phyloP scores from a whole-genome alignment of 92 coral and sea anemone genomes.

The Umimayanthus kanabou region DNA sequence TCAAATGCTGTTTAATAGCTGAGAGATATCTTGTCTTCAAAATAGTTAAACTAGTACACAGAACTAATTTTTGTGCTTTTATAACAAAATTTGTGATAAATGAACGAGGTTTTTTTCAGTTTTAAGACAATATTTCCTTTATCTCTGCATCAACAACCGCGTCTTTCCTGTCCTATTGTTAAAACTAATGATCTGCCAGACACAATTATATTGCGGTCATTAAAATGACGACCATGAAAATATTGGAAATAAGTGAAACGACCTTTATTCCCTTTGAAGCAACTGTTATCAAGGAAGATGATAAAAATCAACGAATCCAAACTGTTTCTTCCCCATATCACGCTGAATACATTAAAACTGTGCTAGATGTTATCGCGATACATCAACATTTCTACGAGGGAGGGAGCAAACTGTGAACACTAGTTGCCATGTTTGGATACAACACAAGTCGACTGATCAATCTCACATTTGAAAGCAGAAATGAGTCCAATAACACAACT shows the following conservation, averaged over 20 bases:
- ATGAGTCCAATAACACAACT: background rate
- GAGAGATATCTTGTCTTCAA: background rate
- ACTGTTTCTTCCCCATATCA: background rate
- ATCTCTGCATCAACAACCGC: background rate
- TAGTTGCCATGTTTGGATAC: background rate
- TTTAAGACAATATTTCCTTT: slow-evolving; percentile 11
- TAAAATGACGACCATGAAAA: background rate
- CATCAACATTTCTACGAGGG: background rate
- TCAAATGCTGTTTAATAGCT: background rate
- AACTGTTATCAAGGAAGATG: too few species aligned
- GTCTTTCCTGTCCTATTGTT: background rate
- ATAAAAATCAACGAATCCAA: background rate
- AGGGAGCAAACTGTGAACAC: background rate
- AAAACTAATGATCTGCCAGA: background rate
- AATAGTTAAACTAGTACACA: background rate
- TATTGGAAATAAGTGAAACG: background rate
- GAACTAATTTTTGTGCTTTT: background rate
- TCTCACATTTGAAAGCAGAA: slow-evolving; percentile 2
- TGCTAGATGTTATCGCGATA: background rate
- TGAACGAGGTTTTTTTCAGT: background rate
- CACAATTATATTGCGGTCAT: background rate
- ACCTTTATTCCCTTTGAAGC: background rate
- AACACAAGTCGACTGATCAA: background rate
- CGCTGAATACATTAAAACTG: background rate
- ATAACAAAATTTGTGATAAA: background rate